Evolutionary conservation across 1,140 invertebrate genomes (phyloP).

Genomic region (Drosophila sulfurigaster): DNA sequence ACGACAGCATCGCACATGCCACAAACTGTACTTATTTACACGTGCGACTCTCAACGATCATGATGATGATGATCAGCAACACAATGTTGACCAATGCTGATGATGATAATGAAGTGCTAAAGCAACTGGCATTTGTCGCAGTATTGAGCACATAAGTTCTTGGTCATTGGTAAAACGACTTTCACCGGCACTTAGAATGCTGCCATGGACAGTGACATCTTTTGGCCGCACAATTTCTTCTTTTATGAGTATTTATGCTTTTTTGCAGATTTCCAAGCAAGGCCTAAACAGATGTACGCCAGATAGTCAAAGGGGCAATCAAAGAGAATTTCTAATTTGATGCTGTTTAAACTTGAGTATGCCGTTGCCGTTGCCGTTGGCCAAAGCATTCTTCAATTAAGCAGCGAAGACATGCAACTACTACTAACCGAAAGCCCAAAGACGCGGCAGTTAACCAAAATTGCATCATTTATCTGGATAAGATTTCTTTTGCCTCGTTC

Average conservation of each 20-base stretch:
- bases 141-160: slow-evolving; percentile 79
- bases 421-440: background rate
- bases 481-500: slow-evolving; percentile 47
- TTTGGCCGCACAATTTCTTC: slow-evolving; percentile 65
- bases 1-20: slow-evolving; percentile 55
- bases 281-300: slow-evolving; percentile 57
- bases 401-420: slow-evolving; percentile 20
- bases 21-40: slow-evolving; percentile 72
- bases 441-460: slow-evolving; percentile 30
- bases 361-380: background rate
- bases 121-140: slow-evolving; percentile 64
- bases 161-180: slow-evolving; percentile 80
- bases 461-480: slow-evolving; percentile 78
- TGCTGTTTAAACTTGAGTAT: slow-evolving; percentile 4
- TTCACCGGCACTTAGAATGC: slow-evolving; percentile 76
- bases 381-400: slow-evolving; percentile 53
- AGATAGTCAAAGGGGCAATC: slow-evolving; percentile 47
- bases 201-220: slow-evolving; percentile 56
- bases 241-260: slow-evolving; percentile 58
- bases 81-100: slow-evolving; percentile 12
- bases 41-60: slow-evolving; percentile 59
- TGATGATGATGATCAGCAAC: slow-evolving; percentile 22
- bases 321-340: slow-evolving; percentile 43
- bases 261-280: slow-evolving; percentile 52
- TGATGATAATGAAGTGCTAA: slow-evolving; percentile 21